Base-by-base conservation (phyloP, 2,888 invertebrate genomes). In the Globia sparganii region DNA sequence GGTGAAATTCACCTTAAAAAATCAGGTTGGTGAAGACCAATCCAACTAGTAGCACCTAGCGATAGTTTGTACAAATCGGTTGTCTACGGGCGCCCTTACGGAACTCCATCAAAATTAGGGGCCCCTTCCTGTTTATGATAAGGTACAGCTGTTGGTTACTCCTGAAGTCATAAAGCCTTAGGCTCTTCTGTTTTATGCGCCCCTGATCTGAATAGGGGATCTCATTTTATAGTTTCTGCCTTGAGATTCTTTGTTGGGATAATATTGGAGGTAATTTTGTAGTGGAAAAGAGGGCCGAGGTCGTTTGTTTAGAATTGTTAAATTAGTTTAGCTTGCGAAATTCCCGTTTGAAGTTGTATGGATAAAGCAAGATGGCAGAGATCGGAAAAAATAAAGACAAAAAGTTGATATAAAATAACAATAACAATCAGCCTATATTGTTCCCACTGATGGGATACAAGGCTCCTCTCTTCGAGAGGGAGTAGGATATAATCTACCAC, bases 81-180 rank as follows among this genome's bases (percentile, higher is more conserved):
- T 4, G 58, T 58, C 62, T 49, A 49, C 5, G 15, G 56, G 0
- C 40, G 15, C 18, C 82, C 67, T 81, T 43, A 90, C 85, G 70
- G 75, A 80, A 71, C 77, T 78, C 81, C 83, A 89, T 89, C 89
- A 87, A 90, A 90, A 89, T 89, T 88, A 89, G 83, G 85, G 73
- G 71, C 69, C 61, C 75, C 78, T 82, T 81, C 85, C 84, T 89
- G 80, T 88, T 84, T 85, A 86, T 81, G 80, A 84, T 87, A 77
- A 83, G 81, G 84, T 86, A 77, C 89, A 88, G 84, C 83, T 88
- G 89, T 73, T 75, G 84, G 83, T 72, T 78, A 77, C 71, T 79
- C 80, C 71, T 84, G 71, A 58, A 81, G 81, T 80, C 84, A 83
- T 88, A 84, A 86, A 87, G 80, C 76, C 80, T 83, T 83, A 86